Conservation (phyloP, 2,113 vertebrate genomes). For the Colinus virginianus region DNA sequence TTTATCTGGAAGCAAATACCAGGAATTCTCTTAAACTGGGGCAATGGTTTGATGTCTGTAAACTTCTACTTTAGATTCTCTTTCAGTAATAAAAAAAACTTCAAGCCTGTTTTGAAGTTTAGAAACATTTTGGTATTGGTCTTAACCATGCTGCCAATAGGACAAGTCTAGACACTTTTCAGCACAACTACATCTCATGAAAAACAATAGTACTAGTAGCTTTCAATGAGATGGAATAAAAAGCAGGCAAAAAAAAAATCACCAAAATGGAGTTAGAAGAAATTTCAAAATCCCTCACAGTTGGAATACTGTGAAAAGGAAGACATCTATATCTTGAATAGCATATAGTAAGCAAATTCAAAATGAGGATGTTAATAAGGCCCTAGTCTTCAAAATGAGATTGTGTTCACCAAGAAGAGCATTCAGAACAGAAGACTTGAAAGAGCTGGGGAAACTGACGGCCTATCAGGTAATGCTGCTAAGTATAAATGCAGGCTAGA, state of each 20-base stretch:
- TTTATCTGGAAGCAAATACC: neutral
- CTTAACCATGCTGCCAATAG: neutral
- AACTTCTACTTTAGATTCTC: neutral
- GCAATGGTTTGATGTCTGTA: neutral
- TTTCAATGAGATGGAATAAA: neutral
- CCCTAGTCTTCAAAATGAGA: neutral
- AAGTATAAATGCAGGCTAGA: neutral
- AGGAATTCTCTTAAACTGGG: neutral
- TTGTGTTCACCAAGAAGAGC: neutral
- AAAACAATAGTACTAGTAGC: neutral
- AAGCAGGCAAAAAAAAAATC: neutral
- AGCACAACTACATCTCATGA: neutral
- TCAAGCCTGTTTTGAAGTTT: neutral
- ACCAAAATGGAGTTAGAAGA: neutral
- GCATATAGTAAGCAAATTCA: neutral
- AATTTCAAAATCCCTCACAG: neutral
- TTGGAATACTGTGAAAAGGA: neutral
- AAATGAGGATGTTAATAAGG: neutral
- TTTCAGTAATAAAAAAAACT: neutral
- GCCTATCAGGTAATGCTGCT: neutral
- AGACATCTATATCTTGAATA: neutral
- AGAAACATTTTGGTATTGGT: slow-evolving; percentile 8
- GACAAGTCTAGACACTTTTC: neutral
- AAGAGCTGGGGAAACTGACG: neutral
- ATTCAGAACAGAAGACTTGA: neutral